Base-by-base conservation (phyloP, 2,888 invertebrate species). In the Anaspis maculata region DNA sequence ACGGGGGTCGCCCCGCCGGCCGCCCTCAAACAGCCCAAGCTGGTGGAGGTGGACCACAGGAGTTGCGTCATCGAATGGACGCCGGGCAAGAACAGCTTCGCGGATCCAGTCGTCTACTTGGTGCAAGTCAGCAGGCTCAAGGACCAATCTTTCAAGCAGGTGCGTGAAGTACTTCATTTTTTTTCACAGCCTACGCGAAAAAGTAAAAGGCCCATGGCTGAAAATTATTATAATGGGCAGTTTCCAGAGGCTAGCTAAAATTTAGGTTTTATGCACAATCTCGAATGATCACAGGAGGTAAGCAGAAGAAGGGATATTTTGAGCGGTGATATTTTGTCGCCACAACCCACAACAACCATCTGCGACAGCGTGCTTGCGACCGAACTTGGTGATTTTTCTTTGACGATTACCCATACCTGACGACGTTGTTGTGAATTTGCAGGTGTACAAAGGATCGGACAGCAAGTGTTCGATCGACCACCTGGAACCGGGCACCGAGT, bases 1-100 rank as follows among this genome's bases (percentile, higher is more conserved):
- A 94, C 94, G 19, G 71, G 69, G 38, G 74, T 81, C 45, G 83
- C 91, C 16, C 83, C 89, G 35, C 94, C 92, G 15, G 79, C 83
- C 32, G 76, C 82, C 40, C 73, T 87, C 26, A 86, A 83, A 71
- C 70, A 81, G 15, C 85, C 86, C 22, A 69, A 74, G 37, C 70
- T 80, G 26, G 62, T 65, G 28, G 74, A 73, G 54, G 62, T 76
- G 30, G 64, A 67, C 39, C 66, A 72, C 50, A 68, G 65, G 23
- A 69, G 70, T 54, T 71, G 80, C 67, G 61, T 68, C 1, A 59
- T 83, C 16, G 81, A 82, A 59, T 84, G 83, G 83, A 66, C 69
- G 44, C 66, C 74, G 19, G 72, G 73, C 36, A 74, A 62, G 60
- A 74, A 65, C 28, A 57, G 66, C 9, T 72, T 75, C 47, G 62